These are phyloP conservation scores for Cataglyphis altisquamis DNA, from an alignment of 2,888 invertebrate genomes.

Conservation along the genomic window DNA sequence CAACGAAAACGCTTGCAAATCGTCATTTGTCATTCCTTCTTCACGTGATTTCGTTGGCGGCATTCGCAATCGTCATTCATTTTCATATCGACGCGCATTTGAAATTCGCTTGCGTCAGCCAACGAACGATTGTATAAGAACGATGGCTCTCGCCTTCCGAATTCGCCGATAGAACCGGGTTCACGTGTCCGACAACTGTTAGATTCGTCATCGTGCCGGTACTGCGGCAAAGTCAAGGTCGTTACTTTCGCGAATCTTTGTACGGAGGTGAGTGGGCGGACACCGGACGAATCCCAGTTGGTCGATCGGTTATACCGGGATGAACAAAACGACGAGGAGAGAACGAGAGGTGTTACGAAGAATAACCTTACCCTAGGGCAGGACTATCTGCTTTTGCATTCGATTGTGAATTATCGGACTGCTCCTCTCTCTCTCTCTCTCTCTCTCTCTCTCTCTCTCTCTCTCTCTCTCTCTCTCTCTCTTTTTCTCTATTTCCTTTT, in stretches of 20 bases:
- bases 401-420: constrained; percentile 29
- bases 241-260: constrained; percentile 74
- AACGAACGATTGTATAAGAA: not conserved
- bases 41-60: constrained; percentile 8
- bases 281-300: constrained; percentile 37
- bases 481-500: constrained; percentile 16
- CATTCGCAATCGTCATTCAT: not conserved
- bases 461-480: not conserved
- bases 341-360: constrained; percentile 69
- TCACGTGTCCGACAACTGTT: constrained; percentile 65
- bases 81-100: not conserved
- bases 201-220: constrained; percentile 60
- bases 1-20: not conserved
- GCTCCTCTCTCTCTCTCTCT: not conserved
- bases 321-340: constrained; percentile 37
- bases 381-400: constrained; percentile 54
- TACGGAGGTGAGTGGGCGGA: constrained; percentile 58
- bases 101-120: not conserved
- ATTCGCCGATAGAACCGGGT: not conserved
- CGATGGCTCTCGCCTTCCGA: not conserved
- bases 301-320: constrained; percentile 54
- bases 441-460: constrained; percentile 7
- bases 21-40: not conserved
- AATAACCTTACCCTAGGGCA: constrained; percentile 83
- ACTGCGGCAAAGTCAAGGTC: constrained; percentile 77